Evolutionary conservation across 92 coral and sea anemone genomes (phyloP).

Genomic region (Micromussa lordhowensis): DNA sequence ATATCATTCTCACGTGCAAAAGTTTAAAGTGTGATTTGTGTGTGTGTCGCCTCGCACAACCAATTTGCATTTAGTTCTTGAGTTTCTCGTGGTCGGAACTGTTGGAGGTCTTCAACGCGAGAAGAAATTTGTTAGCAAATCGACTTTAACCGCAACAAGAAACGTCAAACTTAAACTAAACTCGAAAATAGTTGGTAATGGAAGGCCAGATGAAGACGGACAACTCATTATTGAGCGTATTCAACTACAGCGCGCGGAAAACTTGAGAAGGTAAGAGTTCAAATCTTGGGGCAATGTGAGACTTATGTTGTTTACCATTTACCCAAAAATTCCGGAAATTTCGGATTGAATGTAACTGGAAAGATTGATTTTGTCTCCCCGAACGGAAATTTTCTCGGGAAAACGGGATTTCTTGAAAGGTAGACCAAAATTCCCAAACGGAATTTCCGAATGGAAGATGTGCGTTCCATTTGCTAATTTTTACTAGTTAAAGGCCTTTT

Average conservation of each 20-base stretch:
- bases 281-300: not conserved
- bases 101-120: not conserved
- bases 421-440: too few species aligned
- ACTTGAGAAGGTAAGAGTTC: not conserved
- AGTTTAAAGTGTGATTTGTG: not conserved
- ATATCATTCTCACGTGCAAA: not conserved
- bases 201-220: not conserved
- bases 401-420: too few species aligned
- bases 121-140: not conserved
- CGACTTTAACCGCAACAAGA: not conserved
- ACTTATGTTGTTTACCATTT: too few species aligned
- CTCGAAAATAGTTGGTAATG: not conserved
- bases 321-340: too few species aligned
- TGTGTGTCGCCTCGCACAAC: too few species aligned
- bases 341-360: too few species aligned
- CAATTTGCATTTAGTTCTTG: not conserved
- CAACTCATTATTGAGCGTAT: not conserved
- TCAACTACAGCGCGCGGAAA: not conserved
- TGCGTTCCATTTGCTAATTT: too few species aligned
- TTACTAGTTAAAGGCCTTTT: too few species aligned
- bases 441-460: too few species aligned
- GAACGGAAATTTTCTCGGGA: too few species aligned
- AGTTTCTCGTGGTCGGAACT: not conserved
- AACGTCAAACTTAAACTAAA: not conserved
- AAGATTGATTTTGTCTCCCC: too few species aligned